Conservation (phyloP, 2,113 vertebrate species). For the Aphyosemion australe region DNA sequence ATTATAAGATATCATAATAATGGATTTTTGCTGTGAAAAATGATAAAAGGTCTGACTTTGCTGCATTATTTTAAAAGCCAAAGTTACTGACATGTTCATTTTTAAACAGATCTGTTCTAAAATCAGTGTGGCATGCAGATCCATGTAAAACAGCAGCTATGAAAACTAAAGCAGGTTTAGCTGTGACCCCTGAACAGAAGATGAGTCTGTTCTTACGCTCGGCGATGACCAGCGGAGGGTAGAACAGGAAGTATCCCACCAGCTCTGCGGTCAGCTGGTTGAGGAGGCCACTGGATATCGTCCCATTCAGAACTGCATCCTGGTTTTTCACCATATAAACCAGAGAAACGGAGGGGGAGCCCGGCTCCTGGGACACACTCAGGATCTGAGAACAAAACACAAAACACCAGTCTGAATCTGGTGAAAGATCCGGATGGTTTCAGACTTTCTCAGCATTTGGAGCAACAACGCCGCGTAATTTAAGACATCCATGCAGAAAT, state of each 20-base stretch:
- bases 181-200: too few species aligned
- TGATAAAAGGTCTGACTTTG: too few species aligned
- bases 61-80: too few species aligned
- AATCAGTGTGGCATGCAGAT: too few species aligned
- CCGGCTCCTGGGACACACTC: conserved; percentile 83
- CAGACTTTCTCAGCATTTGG: conserved; percentile 9
- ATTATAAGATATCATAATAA: too few species aligned
- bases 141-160: too few species aligned
- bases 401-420: conserved; percentile 6
- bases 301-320: conserved; percentile 88
- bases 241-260: conserved; percentile 96
- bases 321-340: conserved; percentile 92
- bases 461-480: conserved; percentile 22
- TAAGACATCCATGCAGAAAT: conserved; percentile 13
- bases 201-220: conserved; percentile 86
- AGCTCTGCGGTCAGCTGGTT: conserved; percentile 94
- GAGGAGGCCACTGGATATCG: conserved; percentile 89
- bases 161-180: too few species aligned
- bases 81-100: too few species aligned
- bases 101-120: too few species aligned
- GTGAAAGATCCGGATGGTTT: neutral
- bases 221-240: conserved; percentile 92
- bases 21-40: too few species aligned
- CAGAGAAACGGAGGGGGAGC: conserved; percentile 87
- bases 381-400: conserved; percentile 83